A percentile compares a stretch with the other conserved stretches of the same genome.
Evolutionary conservation across 2,797 vertebrate species (phyloP).

Genomic region (Helostoma temminkii): DNA sequence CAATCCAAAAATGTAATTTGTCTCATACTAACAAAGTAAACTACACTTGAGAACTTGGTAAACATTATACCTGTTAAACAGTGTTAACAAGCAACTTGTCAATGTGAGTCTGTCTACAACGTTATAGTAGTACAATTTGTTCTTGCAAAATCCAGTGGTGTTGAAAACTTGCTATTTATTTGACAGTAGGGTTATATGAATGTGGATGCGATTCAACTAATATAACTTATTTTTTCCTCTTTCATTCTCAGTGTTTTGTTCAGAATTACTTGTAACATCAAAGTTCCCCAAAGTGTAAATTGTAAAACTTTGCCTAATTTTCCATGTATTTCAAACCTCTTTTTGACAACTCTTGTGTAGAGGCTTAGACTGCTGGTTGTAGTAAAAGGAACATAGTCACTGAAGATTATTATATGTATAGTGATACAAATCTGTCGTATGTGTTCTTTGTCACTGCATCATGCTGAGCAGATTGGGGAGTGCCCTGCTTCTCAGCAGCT

Average conservation of each 20-base stretch:
- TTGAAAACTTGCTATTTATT: background rate
- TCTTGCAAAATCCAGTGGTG: no score
- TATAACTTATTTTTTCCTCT: background rate
- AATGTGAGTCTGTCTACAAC: background rate
- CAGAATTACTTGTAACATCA: background rate
- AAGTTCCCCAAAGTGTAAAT: background rate
- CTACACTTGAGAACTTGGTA: background rate
- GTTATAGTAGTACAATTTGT: background rate
- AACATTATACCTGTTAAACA: background rate
- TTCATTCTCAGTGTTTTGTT: background rate
- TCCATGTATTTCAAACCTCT: background rate
- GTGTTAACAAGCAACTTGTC: background rate
- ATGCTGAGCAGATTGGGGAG: conserved; percentile 49
- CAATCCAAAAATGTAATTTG: background rate
- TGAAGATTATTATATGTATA: background rate
- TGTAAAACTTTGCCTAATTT: background rate
- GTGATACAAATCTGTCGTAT: conserved; percentile 12
- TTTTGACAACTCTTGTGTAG: background rate
- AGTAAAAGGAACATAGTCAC: background rate
- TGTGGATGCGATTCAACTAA: background rate
- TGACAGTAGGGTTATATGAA: background rate
- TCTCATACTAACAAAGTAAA: background rate
- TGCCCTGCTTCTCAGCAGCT: conserved; percentile 38
- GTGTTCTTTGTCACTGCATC: conserved; percentile 44
- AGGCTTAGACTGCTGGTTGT: background rate